phyloP scores from a whole-genome alignment of 2,888 invertebrate genomes.

The Chorisops tibialis region DNA sequence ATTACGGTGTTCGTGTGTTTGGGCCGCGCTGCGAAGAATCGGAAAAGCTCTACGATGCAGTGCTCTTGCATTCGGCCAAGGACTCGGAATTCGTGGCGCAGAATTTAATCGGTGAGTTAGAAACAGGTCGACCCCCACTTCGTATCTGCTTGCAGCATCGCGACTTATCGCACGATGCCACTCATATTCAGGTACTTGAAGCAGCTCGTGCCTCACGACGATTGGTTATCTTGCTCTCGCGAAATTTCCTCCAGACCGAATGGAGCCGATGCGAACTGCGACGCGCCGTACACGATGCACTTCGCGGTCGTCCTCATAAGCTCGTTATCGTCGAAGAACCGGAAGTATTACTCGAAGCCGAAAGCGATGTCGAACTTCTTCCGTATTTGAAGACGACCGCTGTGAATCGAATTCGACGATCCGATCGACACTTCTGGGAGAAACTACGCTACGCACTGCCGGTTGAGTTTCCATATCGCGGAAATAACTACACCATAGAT shows the following conservation, averaged over 20 bases:
- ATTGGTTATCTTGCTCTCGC: slow-evolving; percentile 80
- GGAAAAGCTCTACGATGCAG: slow-evolving; percentile 86
- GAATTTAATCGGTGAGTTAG: slow-evolving; percentile 79
- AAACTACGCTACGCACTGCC: slow-evolving; percentile 86
- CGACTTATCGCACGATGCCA: slow-evolving; percentile 72
- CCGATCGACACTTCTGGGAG: slow-evolving; percentile 92
- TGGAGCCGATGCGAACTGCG: slow-evolving; percentile 91
- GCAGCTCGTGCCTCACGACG: slow-evolving; percentile 85
- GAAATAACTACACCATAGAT: slow-evolving; percentile 82
- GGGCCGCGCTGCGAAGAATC: slow-evolving; percentile 73
- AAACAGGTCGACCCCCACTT: slow-evolving; percentile 71
- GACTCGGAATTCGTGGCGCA: slow-evolving; percentile 87
- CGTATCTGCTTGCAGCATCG: slow-evolving; percentile 86
- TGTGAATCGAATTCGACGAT: slow-evolving; percentile 70
- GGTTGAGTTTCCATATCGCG: slow-evolving; percentile 70
- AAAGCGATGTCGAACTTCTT: slow-evolving; percentile 82
- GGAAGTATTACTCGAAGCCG: slow-evolving; percentile 75
- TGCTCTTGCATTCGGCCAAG: slow-evolving; percentile 88
- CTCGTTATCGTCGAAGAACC: slow-evolving; percentile 87
- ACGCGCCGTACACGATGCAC: slow-evolving; percentile 83
- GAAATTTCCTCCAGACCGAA: slow-evolving; percentile 89
- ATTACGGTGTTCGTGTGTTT: slow-evolving; percentile 80
- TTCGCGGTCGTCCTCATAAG: slow-evolving; percentile 80
- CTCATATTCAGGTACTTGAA: slow-evolving; percentile 63
- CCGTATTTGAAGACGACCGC: slow-evolving; percentile 86